Evolutionary conservation across 2,113 vertebrate species (phyloP).

Genomic region (Trichechus manatus): DNA sequence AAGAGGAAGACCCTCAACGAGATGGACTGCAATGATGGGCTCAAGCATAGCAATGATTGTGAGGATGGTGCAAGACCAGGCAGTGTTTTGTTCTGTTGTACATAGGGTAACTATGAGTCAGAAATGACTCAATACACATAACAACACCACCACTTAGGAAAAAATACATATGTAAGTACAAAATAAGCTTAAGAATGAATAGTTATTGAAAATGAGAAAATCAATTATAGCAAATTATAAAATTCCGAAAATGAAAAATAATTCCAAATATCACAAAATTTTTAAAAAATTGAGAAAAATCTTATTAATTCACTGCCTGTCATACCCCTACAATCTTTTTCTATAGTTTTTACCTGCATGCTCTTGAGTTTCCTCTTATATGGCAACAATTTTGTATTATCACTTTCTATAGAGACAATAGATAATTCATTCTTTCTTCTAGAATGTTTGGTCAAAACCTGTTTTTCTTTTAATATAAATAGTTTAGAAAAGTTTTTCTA

Average conservation of each 20-base stretch:
- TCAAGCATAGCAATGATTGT: too few species aligned
- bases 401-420: not conserved
- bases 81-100: too few species aligned
- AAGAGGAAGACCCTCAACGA: too few species aligned
- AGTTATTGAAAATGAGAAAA: conserved; percentile 1
- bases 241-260: not conserved
- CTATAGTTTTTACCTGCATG: not conserved
- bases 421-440: not conserved
- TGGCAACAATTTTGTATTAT: not conserved
- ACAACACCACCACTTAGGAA: not conserved
- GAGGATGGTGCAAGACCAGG: too few species aligned
- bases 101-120: too few species aligned
- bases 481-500: not conserved
- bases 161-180: not conserved
- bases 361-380: not conserved
- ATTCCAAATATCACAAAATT: not conserved
- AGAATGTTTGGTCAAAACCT: not conserved
- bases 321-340: not conserved
- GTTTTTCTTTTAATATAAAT: not conserved
- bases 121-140: too few species aligned
- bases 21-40: too few species aligned
- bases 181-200: not conserved
- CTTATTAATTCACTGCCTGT: not conserved
- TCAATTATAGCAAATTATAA: not conserved
- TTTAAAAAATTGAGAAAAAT: not conserved